phyloP scores from a whole-genome alignment of 2,113 vertebrate species.

The Ctenodactylus gundi region DNA sequence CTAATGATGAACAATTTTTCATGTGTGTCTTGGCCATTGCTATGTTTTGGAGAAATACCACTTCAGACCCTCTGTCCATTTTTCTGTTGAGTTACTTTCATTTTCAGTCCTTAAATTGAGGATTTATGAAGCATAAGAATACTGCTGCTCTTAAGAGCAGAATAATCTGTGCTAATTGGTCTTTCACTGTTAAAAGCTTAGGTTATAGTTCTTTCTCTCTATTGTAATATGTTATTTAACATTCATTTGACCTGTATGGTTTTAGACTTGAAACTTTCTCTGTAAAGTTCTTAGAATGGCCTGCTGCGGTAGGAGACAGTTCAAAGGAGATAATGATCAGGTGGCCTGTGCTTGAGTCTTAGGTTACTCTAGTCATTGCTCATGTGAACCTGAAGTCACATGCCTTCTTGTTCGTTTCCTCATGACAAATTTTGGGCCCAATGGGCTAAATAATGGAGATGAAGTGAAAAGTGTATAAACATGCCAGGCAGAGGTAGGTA shows the following conservation, averaged over 20 bases:
- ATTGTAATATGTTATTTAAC: not conserved
- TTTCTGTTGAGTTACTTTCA: constrained; percentile 27
- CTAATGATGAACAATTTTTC: not conserved
- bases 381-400: not conserved
- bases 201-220: constrained; percentile 3
- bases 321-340: not conserved
- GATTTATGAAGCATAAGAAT: constrained; percentile 10
- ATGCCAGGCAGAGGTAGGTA: not conserved
- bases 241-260: not conserved
- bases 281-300: not conserved
- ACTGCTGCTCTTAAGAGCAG: not conserved
- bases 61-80: not conserved
- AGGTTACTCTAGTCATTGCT: not conserved
- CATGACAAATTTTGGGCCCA: not conserved
- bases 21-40: not conserved
- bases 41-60: not conserved
- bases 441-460: not conserved
- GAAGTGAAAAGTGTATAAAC: not conserved
- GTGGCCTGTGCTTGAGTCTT: not conserved
- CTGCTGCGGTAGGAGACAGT: not conserved
- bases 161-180: constrained; percentile 2
- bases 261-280: constrained; percentile 28
- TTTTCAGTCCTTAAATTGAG: constrained; percentile 18
- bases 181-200: constrained; percentile 33
- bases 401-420: not conserved